A percentile compares a stretch with the other conserved stretches of the same genome.
phyloP scores from a whole-genome alignment of 2,113 vertebrate species.

The Ornithorhynchus anatinus region DNA sequence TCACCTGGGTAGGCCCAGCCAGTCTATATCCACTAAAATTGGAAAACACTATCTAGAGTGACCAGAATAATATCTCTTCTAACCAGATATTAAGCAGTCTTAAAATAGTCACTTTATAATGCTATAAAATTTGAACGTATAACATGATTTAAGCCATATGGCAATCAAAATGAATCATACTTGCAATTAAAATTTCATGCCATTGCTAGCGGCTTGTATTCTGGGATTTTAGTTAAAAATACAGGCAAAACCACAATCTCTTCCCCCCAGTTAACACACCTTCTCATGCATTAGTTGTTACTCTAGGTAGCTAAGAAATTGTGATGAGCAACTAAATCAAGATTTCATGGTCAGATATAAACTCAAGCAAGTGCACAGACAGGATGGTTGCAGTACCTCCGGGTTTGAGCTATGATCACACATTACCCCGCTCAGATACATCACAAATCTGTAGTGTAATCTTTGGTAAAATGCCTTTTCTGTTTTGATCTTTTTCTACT shows the following conservation, averaged over 20 bases:
- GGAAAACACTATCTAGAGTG: not conserved
- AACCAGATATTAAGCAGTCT: not conserved
- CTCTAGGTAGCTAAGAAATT: not conserved
- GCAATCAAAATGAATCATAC: conserved; percentile 14
- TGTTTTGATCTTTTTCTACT: no score
- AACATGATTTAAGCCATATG: conserved; percentile 7
- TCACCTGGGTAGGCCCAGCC: not conserved
- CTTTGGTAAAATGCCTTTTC: no score
- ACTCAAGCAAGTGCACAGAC: not conserved
- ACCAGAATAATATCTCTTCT: not conserved
- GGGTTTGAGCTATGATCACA: no score
- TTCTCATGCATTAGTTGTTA: not conserved
- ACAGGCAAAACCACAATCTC: not conserved
- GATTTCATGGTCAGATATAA: not conserved
- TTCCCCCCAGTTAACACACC: not conserved
- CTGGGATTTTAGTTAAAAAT: conserved; percentile 21
- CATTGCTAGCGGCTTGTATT: not conserved
- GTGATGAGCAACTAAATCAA: not conserved
- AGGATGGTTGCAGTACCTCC: not conserved
- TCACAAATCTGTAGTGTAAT: no score
- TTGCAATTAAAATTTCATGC: conserved; percentile 18
- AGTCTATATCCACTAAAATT: not conserved
- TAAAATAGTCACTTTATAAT: not conserved
- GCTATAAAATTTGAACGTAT: conserved; percentile 6
- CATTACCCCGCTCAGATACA: no score